These are phyloP conservation scores for Phyto melanocephala DNA, from an alignment of 2,888 invertebrate species.

Conservation along the genomic window DNA sequence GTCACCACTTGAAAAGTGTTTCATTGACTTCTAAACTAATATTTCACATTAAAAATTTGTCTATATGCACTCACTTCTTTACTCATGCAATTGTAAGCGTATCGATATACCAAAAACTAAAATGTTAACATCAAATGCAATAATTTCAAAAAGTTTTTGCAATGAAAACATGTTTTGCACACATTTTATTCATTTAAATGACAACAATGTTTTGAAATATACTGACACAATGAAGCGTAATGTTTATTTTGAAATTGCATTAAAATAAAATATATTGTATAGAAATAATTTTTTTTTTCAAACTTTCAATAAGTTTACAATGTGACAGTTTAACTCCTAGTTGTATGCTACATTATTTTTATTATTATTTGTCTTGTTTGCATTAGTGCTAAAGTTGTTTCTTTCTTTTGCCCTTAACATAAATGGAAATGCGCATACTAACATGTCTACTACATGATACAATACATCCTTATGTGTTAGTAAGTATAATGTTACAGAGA, in stretches of 20 bases:
- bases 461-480: no score
- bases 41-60: neutral
- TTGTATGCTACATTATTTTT: constrained; percentile 41
- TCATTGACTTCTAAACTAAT: constrained; percentile 21
- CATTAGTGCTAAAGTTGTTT: constrained; percentile 44
- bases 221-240: neutral
- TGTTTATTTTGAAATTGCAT: constrained; percentile 20
- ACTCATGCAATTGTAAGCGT: constrained; percentile 3
- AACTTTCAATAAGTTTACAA: neutral
- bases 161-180: constrained; percentile 2
- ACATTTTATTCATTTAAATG: constrained; percentile 45
- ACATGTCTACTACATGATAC: no score
- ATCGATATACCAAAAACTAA: neutral
- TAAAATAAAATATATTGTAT: no score
- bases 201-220: constrained; percentile 8
- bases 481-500: no score
- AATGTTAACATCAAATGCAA: constrained; percentile 8
- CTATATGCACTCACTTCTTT: neutral
- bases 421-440: no score
- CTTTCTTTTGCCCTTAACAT: neutral
- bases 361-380: constrained; percentile 29
- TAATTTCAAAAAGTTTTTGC: neutral
- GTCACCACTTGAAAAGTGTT: constrained; percentile 6
- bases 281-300: neutral
- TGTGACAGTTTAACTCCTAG: constrained; percentile 53